phyloP scores from a whole-genome alignment of 2,888 invertebrate species.

The Empis stercorea region DNA sequence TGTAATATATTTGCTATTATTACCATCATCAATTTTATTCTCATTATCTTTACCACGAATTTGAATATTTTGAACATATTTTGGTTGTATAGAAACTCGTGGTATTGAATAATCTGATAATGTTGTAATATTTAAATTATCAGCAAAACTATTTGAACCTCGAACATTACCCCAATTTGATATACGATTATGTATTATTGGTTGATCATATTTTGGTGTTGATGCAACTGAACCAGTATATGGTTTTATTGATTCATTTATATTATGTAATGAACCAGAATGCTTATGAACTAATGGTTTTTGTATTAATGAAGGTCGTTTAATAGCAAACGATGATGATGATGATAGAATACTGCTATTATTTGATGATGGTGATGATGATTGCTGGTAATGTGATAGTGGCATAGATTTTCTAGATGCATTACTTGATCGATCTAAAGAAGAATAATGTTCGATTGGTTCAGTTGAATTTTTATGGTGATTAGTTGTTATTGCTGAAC shows the following conservation, averaged over 20 bases:
- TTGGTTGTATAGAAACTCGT: not conserved
- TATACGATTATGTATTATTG: not conserved
- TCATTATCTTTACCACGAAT: constrained; percentile 9
- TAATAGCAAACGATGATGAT: constrained; percentile 32
- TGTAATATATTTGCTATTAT: no score
- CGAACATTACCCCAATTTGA: constrained; percentile 39
- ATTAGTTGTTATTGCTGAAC: no score
- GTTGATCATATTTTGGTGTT: not conserved
- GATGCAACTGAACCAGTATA: not conserved
- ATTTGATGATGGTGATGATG: constrained; percentile 12
- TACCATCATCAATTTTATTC: not conserved
- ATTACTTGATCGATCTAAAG: no score
- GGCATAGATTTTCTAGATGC: no score
- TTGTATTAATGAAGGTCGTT: constrained; percentile 26
- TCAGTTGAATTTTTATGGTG: no score
- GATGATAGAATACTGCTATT: constrained; percentile 22
- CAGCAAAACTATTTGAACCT: constrained; percentile 37
- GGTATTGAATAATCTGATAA: no score
- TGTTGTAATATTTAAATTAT: no score
- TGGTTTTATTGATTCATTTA: constrained; percentile 12
- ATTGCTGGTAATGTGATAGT: constrained; percentile 6
- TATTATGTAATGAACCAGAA: constrained; percentile 29
- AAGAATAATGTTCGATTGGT: no score
- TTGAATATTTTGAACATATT: constrained; percentile 6
- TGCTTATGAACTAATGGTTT: constrained; percentile 20